Evolutionary conservation across 2,113 vertebrate species (phyloP).

Genomic region (Cariama cristata): DNA sequence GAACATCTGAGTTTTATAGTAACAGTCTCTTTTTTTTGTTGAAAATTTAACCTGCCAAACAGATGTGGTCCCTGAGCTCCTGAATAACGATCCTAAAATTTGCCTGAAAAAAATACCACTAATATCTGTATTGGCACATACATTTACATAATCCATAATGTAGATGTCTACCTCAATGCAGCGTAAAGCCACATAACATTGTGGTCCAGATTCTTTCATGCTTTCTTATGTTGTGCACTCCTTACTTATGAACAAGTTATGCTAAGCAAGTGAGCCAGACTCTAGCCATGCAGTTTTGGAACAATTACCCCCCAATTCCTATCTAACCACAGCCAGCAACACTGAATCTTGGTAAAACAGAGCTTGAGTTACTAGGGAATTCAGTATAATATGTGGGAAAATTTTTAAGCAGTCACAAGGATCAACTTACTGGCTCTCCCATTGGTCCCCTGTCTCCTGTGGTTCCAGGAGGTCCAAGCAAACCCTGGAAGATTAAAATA

Average conservation of each 20-base stretch:
- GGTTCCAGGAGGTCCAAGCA: conserved; percentile 81
- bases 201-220: background rate
- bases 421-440: conserved; percentile 89
- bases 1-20: conserved; percentile 13
- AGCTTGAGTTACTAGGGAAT: background rate
- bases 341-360: background rate
- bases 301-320: background rate
- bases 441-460: conserved; percentile 84
- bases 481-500: conserved; percentile 80
- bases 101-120: background rate
- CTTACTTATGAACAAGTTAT: background rate
- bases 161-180: background rate
- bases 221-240: background rate
- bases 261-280: background rate
- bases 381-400: conserved; percentile 14
- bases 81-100: background rate
- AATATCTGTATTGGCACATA: background rate
- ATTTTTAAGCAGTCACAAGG: background rate
- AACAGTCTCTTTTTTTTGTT: background rate
- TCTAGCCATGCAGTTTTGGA: background rate
- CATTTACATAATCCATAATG: background rate
- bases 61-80: background rate
- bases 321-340: conserved; percentile 9
- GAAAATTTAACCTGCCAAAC: conserved; percentile 1
- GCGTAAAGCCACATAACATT: background rate